Evolutionary conservation across 2,888 invertebrate species (phyloP).

Genomic region (Timema cristinae): DNA sequence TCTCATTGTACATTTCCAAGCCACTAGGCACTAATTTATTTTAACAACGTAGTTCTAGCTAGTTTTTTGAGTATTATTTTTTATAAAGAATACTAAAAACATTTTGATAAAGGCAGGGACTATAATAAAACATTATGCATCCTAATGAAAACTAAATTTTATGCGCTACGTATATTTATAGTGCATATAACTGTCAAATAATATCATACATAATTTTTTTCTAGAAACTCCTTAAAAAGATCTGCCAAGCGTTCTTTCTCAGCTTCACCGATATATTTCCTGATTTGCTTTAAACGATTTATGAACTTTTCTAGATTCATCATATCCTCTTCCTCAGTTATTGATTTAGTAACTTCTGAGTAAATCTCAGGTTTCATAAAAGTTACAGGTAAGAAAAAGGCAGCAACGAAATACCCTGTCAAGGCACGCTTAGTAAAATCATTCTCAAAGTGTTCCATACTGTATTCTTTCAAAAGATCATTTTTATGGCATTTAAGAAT

Average conservation of each 20-base stretch:
- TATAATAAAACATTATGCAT: too few species aligned
- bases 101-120: too few species aligned
- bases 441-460: background rate
- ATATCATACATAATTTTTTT: background rate
- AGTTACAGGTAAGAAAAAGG: background rate
- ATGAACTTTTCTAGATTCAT: background rate
- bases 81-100: too few species aligned
- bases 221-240: background rate
- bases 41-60: too few species aligned
- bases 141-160: too few species aligned
- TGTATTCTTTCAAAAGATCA: constrained; percentile 14
- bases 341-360: background rate
- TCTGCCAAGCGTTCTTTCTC: background rate
- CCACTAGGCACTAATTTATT: too few species aligned
- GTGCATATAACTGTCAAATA: background rate
- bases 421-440: background rate
- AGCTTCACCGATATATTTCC: background rate
- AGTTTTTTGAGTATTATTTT: too few species aligned
- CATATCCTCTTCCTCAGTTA: background rate
- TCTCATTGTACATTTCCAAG: too few species aligned
- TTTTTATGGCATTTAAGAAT: constrained; percentile 13
- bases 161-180: too few species aligned
- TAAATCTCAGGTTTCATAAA: background rate
- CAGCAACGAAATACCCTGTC: background rate
- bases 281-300: background rate